Evolutionary conservation across 2,797 vertebrate genomes (phyloP), one percentile per base, ranked within the genome.

Genomic region (Galago senegalensis): DNA sequence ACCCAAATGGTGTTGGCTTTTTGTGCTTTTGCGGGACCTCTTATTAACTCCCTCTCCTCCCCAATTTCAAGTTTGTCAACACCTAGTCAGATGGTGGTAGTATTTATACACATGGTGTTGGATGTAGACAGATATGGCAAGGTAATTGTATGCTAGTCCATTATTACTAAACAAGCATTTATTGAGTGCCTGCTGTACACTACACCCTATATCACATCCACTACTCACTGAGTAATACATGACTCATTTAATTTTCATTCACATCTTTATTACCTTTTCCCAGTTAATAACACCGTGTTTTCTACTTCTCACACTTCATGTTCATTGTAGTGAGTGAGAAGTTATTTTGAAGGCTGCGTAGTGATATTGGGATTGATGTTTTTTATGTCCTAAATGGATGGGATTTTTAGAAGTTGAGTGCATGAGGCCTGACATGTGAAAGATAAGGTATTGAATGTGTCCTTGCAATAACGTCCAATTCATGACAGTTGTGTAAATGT

Each of bases 361-460:
- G 61, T 63, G 40, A 63, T 81, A 11, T 37, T 91, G 13, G 61
- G 79, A 60, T 75, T 72, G 76, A 56, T 53, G 56, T 21, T 31
- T 95, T 92, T 86, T n/a, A 17, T 84, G 29, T 75, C 14, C 69
- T 88, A 29, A 40, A 27, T 63, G 43, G 40, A 31, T 90, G 63
- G 63, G 72, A 82, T 77, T 97, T 97, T 91, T 27, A 70, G 89
- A 72, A 75, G 61, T 89, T 72, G 34, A 89, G 58, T 67, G 53
- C n/a, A 80, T 16, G 31, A 81, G 25, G 34, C 13, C 27, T 23
- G 46, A 70, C 40, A 31, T 75, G 70, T 1, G 34, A 87, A 76
- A 81, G 87, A 43, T 88, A 67, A 81, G 40, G 46, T 75, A 72
- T 3, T 79, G 31, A 13, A 2, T 7, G 12, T 76, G 27, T 63